Percentiles rank a stretch among this genome's conserved stretches.
These are phyloP conservation scores for Peromyscus attwateri DNA, from an alignment of 2,797 vertebrate species.

Conservation along the genomic window DNA sequence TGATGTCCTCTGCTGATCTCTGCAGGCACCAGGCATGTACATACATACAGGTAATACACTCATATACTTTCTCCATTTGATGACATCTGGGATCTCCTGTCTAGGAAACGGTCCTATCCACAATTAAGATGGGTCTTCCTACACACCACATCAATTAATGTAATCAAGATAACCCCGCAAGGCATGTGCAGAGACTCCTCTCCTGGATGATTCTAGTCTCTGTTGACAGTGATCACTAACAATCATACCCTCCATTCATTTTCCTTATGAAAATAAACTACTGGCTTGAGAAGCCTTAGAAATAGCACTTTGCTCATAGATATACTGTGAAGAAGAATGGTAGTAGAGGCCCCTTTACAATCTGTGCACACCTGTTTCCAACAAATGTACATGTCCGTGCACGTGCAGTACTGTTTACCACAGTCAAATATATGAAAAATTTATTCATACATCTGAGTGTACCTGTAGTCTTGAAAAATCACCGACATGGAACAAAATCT, in stretches of 20 bases:
- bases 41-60: not conserved
- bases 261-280: constrained; percentile 64
- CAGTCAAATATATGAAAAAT: not conserved
- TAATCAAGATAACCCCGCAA: not conserved
- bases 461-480: constrained; percentile 37
- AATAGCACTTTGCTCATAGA: constrained; percentile 20
- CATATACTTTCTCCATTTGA: not conserved
- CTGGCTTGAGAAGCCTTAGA: not conserved
- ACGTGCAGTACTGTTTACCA: not conserved
- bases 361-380: not conserved
- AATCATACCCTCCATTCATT: not conserved
- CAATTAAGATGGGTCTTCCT: not conserved
- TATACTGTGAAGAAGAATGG: not conserved
- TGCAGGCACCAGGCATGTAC: not conserved
- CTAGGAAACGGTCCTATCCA: not conserved
- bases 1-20: not conserved
- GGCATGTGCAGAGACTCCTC: not conserved
- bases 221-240: not conserved
- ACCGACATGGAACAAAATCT: not conserved
- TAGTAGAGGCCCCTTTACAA: not conserved
- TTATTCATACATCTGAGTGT: not conserved
- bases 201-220: not conserved
- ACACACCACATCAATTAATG: not conserved
- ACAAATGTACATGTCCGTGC: not conserved
- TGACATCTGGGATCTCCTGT: not conserved